Base-by-base conservation (phyloP, 1,140 invertebrate genomes). In the Calycopis cecrops region DNA sequence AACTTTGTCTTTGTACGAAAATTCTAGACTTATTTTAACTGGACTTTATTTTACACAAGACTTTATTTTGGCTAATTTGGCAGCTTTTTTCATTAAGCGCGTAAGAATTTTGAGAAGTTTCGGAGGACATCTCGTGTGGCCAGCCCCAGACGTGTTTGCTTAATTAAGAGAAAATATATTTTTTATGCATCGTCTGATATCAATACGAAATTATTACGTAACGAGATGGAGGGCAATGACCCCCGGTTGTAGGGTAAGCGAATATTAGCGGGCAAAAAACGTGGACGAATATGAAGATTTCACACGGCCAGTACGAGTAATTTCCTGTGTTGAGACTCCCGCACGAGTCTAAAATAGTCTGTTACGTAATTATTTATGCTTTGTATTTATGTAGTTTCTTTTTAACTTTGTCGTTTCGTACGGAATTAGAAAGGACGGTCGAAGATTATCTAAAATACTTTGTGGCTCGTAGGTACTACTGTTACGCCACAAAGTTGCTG, bases 171-270 rank as follows among this genome's bases (percentile, higher is more conserved):
- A 28, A n/a, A n/a, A n/a, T n/a, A n/a, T n/a, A n/a, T n/a, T n/a
- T n/a, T n/a, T n/a, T n/a, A n/a, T 28, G 21, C 2, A 28, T 3
- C 2, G 21, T 28, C 21, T 3, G 21, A 28, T 28, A 28, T 28
- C 6, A 28, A 28, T 28, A 28, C 21, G 48, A 48, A 62, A 34
- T 62, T 52, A 56, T 63, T 56, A 63, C 59, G 64, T 68, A 65
- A 65, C 62, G 55, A 67, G 63, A 74, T 70, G 65, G 40, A 55
- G 71, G 71, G 69, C 62, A 73, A 76, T 56, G 73, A 34, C 71
- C 73, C 44, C 35, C 51, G 50, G 33, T 34, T 21, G 63, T 49
- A 14, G 48, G 52, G 44, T 55, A 61, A 28, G 59, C 62, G 62
- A 71, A 71, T 69, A 67, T 69, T 65, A 65, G 47, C 57, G 35